Conservation (phyloP, 2,113 vertebrate species). For the Halichoerus grypus region DNA sequence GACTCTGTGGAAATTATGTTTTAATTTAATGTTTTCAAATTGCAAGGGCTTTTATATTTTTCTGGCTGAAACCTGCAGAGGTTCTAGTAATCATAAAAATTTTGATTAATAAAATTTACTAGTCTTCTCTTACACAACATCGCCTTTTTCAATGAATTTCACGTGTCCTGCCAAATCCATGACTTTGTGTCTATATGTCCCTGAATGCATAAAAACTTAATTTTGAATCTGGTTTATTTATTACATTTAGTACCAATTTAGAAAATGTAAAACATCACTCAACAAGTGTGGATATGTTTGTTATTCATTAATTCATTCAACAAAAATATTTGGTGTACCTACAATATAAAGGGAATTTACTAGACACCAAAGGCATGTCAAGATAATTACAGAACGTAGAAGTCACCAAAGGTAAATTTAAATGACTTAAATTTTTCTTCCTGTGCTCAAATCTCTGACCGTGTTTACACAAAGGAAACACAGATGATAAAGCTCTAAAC, state of each 20-base stretch:
- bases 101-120: background rate
- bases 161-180: background rate
- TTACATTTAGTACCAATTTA: background rate
- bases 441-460: background rate
- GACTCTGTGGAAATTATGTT: background rate
- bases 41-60: background rate
- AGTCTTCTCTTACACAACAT: background rate
- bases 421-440: conserved; percentile 41
- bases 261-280: background rate
- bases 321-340: background rate
- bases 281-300: background rate
- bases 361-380: background rate
- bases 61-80: background rate
- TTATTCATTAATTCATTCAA: background rate
- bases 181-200: background rate
- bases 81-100: background rate
- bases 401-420: background rate
- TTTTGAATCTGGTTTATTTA: background rate
- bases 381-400: background rate
- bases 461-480: background rate
- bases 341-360: background rate
- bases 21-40: conserved; percentile 15
- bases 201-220: background rate
- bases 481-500: background rate
- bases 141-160: background rate